Percentiles rank a stretch among this genome's conserved stretches.
phyloP scores from a whole-genome alignment of 1,140 invertebrate species.

The Drosophila saltans region DNA sequence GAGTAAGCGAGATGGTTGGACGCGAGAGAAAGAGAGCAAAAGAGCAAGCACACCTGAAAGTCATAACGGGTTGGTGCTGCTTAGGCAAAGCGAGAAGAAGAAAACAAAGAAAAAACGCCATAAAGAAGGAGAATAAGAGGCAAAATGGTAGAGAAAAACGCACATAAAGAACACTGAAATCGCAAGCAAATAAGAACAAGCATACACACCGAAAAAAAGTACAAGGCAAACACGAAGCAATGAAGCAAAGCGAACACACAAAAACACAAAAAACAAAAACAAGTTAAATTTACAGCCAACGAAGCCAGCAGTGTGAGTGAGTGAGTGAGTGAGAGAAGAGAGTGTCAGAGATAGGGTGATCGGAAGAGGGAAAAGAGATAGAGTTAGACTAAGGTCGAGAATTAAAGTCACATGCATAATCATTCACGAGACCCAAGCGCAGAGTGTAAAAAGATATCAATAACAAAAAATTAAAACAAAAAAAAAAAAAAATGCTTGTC shows the following conservation, averaged over 20 bases:
- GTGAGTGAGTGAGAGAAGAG: neutral
- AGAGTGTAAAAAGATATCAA: constrained; percentile 63
- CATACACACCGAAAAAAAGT: constrained; percentile 38
- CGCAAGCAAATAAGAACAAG: constrained; percentile 69
- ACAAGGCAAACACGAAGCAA: constrained; percentile 34
- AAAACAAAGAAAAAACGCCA: constrained; percentile 23
- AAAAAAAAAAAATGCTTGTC: constrained; percentile 28
- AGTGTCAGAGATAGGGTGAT: neutral
- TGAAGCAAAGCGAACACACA: constrained; percentile 36
- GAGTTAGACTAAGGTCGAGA: constrained; percentile 1
- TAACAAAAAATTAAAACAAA: constrained; percentile 47
- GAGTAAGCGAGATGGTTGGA: constrained; percentile 14
- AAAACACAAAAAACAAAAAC: constrained; percentile 55
- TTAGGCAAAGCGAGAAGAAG: constrained; percentile 35
- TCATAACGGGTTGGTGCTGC: constrained; percentile 56
- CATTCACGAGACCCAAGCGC: constrained; percentile 47
- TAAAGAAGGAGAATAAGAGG: constrained; percentile 25
- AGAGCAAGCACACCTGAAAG: constrained; percentile 41
- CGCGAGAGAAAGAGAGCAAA: constrained; percentile 8
- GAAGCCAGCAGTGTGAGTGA: constrained; percentile 2
- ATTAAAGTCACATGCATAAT: constrained; percentile 44
- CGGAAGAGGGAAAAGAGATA: constrained; percentile 13
- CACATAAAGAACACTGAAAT: constrained; percentile 56
- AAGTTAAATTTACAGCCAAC: constrained; percentile 69
- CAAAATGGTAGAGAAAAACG: constrained; percentile 19